phyloP scores from a whole-genome alignment of 2,888 invertebrate species.

The Eudemis profundana region DNA sequence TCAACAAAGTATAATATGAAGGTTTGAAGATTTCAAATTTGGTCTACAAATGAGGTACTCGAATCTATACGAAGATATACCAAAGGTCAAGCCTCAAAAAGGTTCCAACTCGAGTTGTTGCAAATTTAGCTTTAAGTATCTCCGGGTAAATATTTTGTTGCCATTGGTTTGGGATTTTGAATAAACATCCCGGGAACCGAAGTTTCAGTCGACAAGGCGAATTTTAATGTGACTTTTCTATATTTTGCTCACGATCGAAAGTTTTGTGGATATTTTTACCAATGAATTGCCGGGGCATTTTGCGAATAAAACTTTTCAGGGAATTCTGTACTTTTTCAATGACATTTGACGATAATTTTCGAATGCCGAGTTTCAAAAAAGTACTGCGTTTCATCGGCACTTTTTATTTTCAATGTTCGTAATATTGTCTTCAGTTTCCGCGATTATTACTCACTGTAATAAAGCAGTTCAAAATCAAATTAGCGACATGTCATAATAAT shows the following conservation, averaged over 20 bases:
- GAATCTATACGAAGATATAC: neutral
- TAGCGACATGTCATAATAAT: too few relatives aligned
- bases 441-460: too few relatives aligned
- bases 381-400: too few relatives aligned
- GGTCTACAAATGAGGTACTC: slow-evolving; percentile 3
- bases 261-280: slow-evolving; percentile 11
- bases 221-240: slow-evolving; percentile 12
- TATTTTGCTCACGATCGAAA: slow-evolving; percentile 10
- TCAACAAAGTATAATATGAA: too few relatives aligned
- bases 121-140: slow-evolving; percentile 8
- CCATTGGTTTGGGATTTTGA: slow-evolving; percentile 21
- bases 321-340: too few relatives aligned
- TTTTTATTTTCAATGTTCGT: too few relatives aligned
- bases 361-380: too few relatives aligned
- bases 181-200: neutral
- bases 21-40: neutral
- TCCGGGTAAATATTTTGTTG: slow-evolving; percentile 27
- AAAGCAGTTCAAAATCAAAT: too few relatives aligned
- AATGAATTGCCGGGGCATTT: neutral
- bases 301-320: neutral
- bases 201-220: slow-evolving; percentile 16
- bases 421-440: too few relatives aligned
- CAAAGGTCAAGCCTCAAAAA: slow-evolving; percentile 33
- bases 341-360: too few relatives aligned
- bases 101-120: slow-evolving; percentile 16